Percentiles rank a stretch among this genome's conserved stretches.
phyloP scores from a whole-genome alignment of 1,140 invertebrate genomes.

The Rhynchophorus ferrugineus region DNA sequence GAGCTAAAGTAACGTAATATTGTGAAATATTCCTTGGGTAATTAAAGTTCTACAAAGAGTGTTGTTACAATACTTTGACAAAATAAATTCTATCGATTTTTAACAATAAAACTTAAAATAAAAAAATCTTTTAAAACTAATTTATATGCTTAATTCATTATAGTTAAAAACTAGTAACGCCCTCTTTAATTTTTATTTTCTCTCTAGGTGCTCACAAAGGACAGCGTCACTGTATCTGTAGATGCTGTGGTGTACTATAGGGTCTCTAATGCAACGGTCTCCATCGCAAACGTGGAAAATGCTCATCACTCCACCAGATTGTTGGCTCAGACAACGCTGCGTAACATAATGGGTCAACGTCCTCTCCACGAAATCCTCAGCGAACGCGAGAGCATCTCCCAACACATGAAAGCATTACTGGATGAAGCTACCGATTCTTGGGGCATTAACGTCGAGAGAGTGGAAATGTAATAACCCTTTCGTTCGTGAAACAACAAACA shows the following conservation, averaged over 20 bases:
- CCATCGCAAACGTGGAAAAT: constrained; percentile 95
- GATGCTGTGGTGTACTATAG: constrained; percentile 93
- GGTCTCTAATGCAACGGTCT: constrained; percentile 91
- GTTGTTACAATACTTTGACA: too few relatives aligned
- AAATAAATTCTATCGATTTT: too few relatives aligned
- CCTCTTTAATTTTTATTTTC: too few relatives aligned
- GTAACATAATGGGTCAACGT: constrained; percentile 92
- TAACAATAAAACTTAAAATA: too few relatives aligned
- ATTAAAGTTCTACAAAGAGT: too few relatives aligned
- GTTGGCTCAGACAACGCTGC: constrained; percentile 82
- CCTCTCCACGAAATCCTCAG: constrained; percentile 92
- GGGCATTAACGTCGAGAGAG: constrained; percentile 94
- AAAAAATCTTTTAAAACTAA: too few relatives aligned
- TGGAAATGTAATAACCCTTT: constrained; percentile 74
- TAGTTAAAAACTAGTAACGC: too few relatives aligned
- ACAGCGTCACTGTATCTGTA: constrained; percentile 90
- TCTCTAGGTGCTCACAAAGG: constrained; percentile 84
- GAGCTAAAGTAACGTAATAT: too few relatives aligned
- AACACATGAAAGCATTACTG: constrained; percentile 73
- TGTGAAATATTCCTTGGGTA: too few relatives aligned
- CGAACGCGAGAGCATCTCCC: constrained; percentile 87
- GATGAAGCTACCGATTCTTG: constrained; percentile 93
- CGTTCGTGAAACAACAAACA: background rate
- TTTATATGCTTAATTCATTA: too few relatives aligned
- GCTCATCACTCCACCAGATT: constrained; percentile 87